Conservation (phyloP, 2,888 invertebrate genomes). For the Metopia argyrocephala region DNA sequence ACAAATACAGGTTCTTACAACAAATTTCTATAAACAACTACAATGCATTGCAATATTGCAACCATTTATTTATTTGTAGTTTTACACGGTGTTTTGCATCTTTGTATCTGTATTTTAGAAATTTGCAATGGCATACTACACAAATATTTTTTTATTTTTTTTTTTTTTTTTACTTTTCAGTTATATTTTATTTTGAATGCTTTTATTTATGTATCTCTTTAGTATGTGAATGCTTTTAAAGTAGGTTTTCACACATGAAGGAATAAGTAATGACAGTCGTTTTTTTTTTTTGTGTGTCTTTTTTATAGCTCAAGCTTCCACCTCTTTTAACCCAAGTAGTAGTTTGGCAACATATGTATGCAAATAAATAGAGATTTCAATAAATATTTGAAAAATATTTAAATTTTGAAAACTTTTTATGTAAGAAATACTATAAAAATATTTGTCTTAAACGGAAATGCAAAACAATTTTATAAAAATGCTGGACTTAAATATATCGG, state of each 20-base stretch:
- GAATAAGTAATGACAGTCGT: slow-evolving; percentile 56
- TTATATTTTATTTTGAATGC: slow-evolving; percentile 41
- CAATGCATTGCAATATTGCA: too few relatives aligned
- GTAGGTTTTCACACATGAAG: slow-evolving; percentile 59
- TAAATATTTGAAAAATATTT: too few relatives aligned
- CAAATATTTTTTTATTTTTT: background rate
- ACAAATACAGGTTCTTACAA: slow-evolving; percentile 20
- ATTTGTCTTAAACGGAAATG: slow-evolving; percentile 21
- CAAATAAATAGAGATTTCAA: too few relatives aligned
- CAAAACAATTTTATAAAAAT: slow-evolving; percentile 34
- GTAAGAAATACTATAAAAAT: too few relatives aligned
- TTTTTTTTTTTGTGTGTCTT: too few relatives aligned
- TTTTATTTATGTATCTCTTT: slow-evolving; percentile 43
- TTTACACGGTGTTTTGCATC: background rate
- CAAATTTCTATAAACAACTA: slow-evolving; percentile 27
- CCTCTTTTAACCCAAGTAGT: background rate
- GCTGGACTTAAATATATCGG: too few relatives aligned
- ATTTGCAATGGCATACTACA: too few relatives aligned
- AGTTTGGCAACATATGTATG: too few relatives aligned
- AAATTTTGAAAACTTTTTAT: too few relatives aligned
- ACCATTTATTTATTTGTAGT: background rate
- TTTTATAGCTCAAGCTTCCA: background rate
- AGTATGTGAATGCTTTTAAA: slow-evolving; percentile 61
- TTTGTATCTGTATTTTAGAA: background rate
- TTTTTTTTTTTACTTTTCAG: background rate